phyloP scores from a whole-genome alignment of 2,888 invertebrate genomes.

The Alviniconcha strummeri region DNA sequence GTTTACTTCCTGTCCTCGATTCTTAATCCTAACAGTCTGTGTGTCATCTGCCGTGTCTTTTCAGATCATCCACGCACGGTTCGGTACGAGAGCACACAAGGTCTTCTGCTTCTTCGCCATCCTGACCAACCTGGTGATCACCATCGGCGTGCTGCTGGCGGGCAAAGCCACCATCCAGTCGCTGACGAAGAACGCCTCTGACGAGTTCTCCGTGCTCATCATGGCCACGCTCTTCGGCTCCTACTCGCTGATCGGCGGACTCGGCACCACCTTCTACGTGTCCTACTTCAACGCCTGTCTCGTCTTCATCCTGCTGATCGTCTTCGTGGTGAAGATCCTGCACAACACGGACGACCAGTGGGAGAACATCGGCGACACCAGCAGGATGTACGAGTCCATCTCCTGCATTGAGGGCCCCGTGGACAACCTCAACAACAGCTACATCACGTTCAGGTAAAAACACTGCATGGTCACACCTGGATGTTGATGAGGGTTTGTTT shows the following conservation, averaged over 20 bases:
- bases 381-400: conserved; percentile 62
- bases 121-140: conserved; percentile 67
- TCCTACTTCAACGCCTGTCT: conserved; percentile 70
- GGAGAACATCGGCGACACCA: conserved; percentile 57
- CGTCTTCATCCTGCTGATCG: conserved; percentile 65
- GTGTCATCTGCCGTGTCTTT: too few relatives aligned
- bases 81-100: conserved; percentile 63
- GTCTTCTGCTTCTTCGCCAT: conserved; percentile 68
- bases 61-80: conserved; percentile 66
- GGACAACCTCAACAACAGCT: conserved; percentile 63
- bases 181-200: conserved; percentile 63
- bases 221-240: conserved; percentile 69
- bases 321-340: conserved; percentile 66
- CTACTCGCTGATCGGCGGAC: conserved; percentile 69
- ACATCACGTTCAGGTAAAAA: conserved; percentile 50
- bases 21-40: too few relatives aligned
- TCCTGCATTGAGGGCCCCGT: conserved; percentile 64
- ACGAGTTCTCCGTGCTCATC: conserved; percentile 64
- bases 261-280: conserved; percentile 70
- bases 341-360: conserved; percentile 57
- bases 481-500: too few relatives aligned
- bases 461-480: too few relatives aligned
- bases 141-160: conserved; percentile 64
- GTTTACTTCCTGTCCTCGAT: too few relatives aligned
- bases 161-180: conserved; percentile 65